phyloP scores from a whole-genome alignment of 2,888 invertebrate species.

The Polydrusus pterygomalis region DNA sequence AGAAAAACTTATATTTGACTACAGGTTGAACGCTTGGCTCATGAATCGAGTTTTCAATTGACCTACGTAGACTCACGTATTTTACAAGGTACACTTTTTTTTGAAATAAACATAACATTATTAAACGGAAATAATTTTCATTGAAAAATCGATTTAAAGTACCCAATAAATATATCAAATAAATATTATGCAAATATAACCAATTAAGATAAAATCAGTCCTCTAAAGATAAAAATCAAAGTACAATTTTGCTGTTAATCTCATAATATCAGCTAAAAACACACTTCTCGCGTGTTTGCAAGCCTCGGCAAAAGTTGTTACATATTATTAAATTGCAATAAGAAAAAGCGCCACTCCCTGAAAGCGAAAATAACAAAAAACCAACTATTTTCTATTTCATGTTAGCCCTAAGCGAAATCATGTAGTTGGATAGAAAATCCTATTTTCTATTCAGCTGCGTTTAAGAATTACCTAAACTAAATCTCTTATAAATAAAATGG shows the following conservation, averaged over 20 bases:
- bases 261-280: background rate
- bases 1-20: too few relatives aligned
- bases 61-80: too few relatives aligned
- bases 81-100: too few relatives aligned
- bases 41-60: too few relatives aligned
- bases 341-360: conserved; percentile 20
- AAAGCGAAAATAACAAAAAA: conserved; percentile 19
- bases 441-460: background rate
- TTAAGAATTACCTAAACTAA: background rate
- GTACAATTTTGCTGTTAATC: background rate
- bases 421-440: conserved; percentile 15
- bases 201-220: background rate
- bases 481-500: background rate
- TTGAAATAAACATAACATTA: too few relatives aligned
- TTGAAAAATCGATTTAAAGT: too few relatives aligned
- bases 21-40: too few relatives aligned
- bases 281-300: conserved; percentile 7
- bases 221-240: background rate
- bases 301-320: conserved; percentile 5
- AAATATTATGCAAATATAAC: too few relatives aligned
- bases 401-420: conserved; percentile 22
- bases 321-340: conserved; percentile 22
- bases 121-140: too few relatives aligned
- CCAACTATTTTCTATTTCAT: conserved; percentile 18
- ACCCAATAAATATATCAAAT: too few relatives aligned